Percentiles rank a stretch among this genome's conserved stretches.
These are phyloP conservation scores for Pungitius pungitius DNA, from an alignment of 2,113 vertebrate species.

Conservation along the genomic window DNA sequence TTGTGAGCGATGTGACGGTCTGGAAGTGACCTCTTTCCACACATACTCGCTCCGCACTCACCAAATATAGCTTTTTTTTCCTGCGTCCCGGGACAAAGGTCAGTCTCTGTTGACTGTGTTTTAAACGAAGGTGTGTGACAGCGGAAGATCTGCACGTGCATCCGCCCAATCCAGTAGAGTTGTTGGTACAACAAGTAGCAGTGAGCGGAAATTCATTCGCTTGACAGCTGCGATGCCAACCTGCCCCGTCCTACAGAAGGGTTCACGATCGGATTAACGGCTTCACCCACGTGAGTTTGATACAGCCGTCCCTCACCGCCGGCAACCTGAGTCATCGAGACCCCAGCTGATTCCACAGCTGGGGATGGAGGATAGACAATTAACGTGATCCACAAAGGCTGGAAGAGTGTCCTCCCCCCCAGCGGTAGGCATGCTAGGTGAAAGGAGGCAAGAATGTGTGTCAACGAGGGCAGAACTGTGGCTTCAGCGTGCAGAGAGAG, in stretches of 20 bases:
- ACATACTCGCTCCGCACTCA: background rate
- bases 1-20: background rate
- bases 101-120: background rate
- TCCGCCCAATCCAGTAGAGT: background rate
- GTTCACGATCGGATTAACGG: constrained; percentile 10
- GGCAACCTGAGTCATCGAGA: constrained; percentile 17
- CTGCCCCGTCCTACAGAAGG: background rate
- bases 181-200: constrained; percentile 20
- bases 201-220: background rate
- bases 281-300: constrained; percentile 7
- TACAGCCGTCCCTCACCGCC: constrained; percentile 4
- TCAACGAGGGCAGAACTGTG: constrained; percentile 51
- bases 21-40: background rate
- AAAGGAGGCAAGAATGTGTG: constrained; percentile 48
- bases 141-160: background rate
- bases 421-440: constrained; percentile 9
- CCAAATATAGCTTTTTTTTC: background rate
- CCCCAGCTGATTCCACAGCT: constrained; percentile 28
- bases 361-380: background rate
- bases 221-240: background rate
- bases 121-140: background rate
- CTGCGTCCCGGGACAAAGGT: constrained; percentile 21
- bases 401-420: background rate
- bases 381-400: background rate
- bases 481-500: constrained; percentile 60